Evolutionary conservation across 2,888 invertebrate genomes (phyloP), one percentile per base, ranked within the genome.

Genomic region (Phaedon cochleariae): DNA sequence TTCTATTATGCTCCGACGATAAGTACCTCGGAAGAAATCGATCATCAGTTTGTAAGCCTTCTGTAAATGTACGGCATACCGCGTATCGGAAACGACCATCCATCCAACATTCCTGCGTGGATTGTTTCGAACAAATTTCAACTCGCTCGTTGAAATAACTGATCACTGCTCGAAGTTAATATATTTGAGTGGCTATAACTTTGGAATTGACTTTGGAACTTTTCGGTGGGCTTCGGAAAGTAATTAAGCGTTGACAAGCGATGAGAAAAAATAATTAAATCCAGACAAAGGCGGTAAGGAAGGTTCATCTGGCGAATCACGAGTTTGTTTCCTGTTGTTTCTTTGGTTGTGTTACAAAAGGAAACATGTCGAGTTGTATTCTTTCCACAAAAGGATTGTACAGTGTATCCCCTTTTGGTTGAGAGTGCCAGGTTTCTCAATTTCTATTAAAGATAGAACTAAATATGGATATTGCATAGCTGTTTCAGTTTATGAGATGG

Each of bases 141-240:
- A 41, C n/a, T 12, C 41, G 41, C 41, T 41, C 15, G 41, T 41
- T 41, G 41, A 41, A 41, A 15, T 41, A 41, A 41, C 41, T 41
- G 41, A 41, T 41, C 12, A 41, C 41, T 2, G 41, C 41, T 41
- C 12, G 41, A 15, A 41, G 41, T 41, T 41, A 41, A 41, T 41
- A 41, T 41, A 41, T 41, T 41, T 15, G 41, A 41, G 15, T 15
- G 41, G 41, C 41, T 45, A 57, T 37, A 57, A 57, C 57, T 57
- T 45, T 45, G 45, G 22, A 57, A 57, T 57, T 57, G 46, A 57
- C 57, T 57, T 57, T 57, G 57, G 29, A 57, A 57, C 57, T 57
- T 57, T 45, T 46, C 45, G 41, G 12, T 26, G 55, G 17, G 26
- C 45, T 55, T 29, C 17, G 26, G 26, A n/a, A 45, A 41, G 45